Base-by-base conservation (phyloP, 2,888 invertebrate genomes). In the Apamea crenata region DNA sequence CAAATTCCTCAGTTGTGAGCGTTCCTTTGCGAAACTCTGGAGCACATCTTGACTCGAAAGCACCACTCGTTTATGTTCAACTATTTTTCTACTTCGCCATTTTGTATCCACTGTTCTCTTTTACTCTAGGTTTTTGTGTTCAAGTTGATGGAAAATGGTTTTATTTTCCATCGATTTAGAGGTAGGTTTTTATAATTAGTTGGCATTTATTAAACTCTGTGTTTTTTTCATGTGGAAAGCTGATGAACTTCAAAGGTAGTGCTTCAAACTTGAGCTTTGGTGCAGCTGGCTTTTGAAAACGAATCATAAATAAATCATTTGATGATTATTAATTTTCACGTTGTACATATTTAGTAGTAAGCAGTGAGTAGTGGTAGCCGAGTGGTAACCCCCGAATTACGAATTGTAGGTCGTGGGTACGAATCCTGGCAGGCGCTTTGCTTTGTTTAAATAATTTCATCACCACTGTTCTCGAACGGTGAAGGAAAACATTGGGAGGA, bases 21-120 rank as follows among this genome's bases (percentile, higher is more conserved):
- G 91, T 93, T 93, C 93, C 93, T 95, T 94, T 94, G 90, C 92
- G 91, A 90, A 94, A 92, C 93, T 91, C 91, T 88, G 90, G 90
- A 94, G 94, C 90, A 93, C 92, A 91, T 94, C 94, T 95, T 94
- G 94, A 95, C 92, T 93, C 92, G 87, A 92, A 93, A 90, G 92
- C 90, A 88, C 90, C 92, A 92, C 93, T 94, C 89, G 91, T 92
- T 94, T 92, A 92, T 92, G 92, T 93, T 94, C 80, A 90, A 89
- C 90, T 89, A 90, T 87, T 89, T 89, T 78, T 73, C 81, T 85
- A 84, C 83, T 56, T 78, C 40, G 71, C 78, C 59, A 81, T 88
- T 89, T 80, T 86, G 86, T 87, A 77, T 76, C 75, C 83, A 87
- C 87, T 90, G 84, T 87, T 87, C 36, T 77, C 69, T 81, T 86